A percentile compares a stretch with the other conserved stretches of the same genome.
These are phyloP conservation scores for Paelopatides confundens DNA, from an alignment of 53 echinoderm and acorn worm genomes.

Conservation along the genomic window DNA sequence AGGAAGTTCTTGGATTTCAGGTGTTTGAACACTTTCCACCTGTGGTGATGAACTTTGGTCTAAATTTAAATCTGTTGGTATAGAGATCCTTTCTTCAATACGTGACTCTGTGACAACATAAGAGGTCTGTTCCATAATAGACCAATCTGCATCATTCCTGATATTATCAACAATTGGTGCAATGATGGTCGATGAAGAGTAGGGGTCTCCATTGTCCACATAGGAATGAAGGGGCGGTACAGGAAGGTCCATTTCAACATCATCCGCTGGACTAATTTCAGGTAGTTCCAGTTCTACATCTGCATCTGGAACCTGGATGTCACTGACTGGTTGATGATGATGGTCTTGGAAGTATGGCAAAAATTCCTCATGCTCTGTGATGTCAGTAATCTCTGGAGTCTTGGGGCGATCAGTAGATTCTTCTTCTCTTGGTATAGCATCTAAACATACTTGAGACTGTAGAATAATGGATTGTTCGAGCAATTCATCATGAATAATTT, in stretches of 20 bases:
- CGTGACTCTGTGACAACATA: neutral
- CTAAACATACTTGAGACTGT: constrained; percentile 51
- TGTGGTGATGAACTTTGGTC: neutral
- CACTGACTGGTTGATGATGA: constrained; percentile 26
- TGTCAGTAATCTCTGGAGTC: constrained; percentile 86
- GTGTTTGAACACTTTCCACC: constrained; percentile 50
- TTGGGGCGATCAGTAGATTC: constrained; percentile 64
- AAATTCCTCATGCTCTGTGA: constrained; percentile 61
- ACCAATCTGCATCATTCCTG: neutral
- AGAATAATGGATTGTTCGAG: constrained; percentile 63
- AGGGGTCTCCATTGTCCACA: neutral
- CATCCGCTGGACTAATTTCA: constrained; percentile 52
- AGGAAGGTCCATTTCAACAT: constrained; percentile 47
- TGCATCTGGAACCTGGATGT: constrained; percentile 31
- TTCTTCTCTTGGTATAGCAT: constrained; percentile 55
- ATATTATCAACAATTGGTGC: neutral
- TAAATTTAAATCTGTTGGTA: constrained; percentile 25
- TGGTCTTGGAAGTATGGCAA: constrained; percentile 37
- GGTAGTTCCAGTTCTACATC: constrained; percentile 34
- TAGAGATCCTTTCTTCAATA: neutral
- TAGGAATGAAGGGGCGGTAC: constrained; percentile 23
- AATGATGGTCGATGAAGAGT: constrained; percentile 4
- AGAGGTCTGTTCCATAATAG: neutral
- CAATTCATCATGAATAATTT: constrained; percentile 54
- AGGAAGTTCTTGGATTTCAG: constrained; percentile 94